These are phyloP conservation scores for Lysiphlebus fabarum DNA, from an alignment of 1,140 invertebrate species.

Conservation along the genomic window DNA sequence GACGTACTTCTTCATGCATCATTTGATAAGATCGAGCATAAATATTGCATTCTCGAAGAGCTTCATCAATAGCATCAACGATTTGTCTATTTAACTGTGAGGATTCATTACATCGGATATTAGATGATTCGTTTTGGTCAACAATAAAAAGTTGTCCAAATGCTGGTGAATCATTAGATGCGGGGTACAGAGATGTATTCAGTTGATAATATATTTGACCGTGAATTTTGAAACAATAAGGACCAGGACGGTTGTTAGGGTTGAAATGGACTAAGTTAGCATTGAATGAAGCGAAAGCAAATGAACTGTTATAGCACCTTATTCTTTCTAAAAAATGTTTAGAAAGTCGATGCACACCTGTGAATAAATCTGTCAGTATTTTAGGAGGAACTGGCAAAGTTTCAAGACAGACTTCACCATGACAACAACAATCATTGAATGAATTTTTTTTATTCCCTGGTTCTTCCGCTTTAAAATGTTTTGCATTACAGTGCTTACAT, in stretches of 20 bases:
- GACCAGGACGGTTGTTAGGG: not conserved
- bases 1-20: not conserved
- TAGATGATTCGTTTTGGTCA: slow-evolving; percentile 11
- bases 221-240: not conserved
- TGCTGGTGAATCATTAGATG: slow-evolving; percentile 10
- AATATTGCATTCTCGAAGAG: slow-evolving; percentile 15
- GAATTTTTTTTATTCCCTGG: no score
- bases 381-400: no score
- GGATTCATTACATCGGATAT: slow-evolving; percentile 2
- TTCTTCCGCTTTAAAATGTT: no score
- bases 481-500: no score
- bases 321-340: not conserved
- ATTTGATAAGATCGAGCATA: slow-evolving; percentile 5
- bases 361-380: no score
- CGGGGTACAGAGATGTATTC: slow-evolving; percentile 1
- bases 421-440: no score
- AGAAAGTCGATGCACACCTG: not conserved
- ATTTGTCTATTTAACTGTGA: slow-evolving; percentile 2
- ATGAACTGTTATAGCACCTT: not conserved
- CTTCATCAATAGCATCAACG: slow-evolving; percentile 6
- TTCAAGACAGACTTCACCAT: no score
- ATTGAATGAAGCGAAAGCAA: slow-evolving; percentile 6
- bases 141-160: slow-evolving; percentile 20
- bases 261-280: slow-evolving; percentile 1
- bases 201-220: not conserved